A percentile compares a stretch with the other conserved stretches of the same genome.
Conservation (phyloP, 53 echinoderm and acorn worm species). For the Apostichopus leukothele region DNA sequence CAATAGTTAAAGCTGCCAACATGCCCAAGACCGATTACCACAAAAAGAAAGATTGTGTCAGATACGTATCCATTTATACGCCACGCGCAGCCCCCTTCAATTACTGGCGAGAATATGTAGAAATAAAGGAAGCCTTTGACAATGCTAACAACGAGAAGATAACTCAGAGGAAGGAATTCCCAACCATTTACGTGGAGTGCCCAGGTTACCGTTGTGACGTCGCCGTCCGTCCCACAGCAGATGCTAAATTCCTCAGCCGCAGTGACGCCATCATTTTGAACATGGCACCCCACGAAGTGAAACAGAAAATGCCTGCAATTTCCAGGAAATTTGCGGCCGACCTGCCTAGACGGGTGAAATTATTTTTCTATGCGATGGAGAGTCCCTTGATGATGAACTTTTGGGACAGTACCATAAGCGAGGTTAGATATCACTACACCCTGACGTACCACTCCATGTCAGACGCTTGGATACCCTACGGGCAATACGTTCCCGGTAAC, state of each 20-base stretch:
- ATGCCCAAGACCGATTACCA: not conserved
- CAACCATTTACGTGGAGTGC: conserved; percentile 64
- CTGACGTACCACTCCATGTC: conserved; percentile 74
- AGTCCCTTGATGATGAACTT: conserved; percentile 80
- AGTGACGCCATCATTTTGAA: conserved; percentile 77
- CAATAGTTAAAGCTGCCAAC: not conserved
- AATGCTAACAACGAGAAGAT: conserved; percentile 54
- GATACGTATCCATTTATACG: conserved; percentile 62
- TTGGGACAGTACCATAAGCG: conserved; percentile 71
- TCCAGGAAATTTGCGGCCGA: conserved; percentile 47
- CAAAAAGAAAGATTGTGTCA: conserved; percentile 53
- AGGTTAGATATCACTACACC: conserved; percentile 72
- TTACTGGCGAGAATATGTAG: conserved; percentile 74
- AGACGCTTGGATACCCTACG: conserved; percentile 70
- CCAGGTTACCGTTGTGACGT: conserved; percentile 69
- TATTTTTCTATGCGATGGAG: conserved; percentile 80
- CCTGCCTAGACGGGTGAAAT: conserved; percentile 58
- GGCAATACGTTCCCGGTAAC: conserved; percentile 55
- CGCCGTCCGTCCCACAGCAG: conserved; percentile 56
- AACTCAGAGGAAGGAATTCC: conserved; percentile 52
- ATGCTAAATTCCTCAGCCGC: conserved; percentile 58
- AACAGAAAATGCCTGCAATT: conserved; percentile 54
- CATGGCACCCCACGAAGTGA: conserved; percentile 68
- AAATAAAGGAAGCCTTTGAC: conserved; percentile 59
- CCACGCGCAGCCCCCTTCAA: conserved; percentile 65